A percentile compares a stretch with the other conserved stretches of the same genome.
Evolutionary conservation across 2,113 vertebrate genomes (phyloP).

Genomic region (Hydrolagus affinis): DNA sequence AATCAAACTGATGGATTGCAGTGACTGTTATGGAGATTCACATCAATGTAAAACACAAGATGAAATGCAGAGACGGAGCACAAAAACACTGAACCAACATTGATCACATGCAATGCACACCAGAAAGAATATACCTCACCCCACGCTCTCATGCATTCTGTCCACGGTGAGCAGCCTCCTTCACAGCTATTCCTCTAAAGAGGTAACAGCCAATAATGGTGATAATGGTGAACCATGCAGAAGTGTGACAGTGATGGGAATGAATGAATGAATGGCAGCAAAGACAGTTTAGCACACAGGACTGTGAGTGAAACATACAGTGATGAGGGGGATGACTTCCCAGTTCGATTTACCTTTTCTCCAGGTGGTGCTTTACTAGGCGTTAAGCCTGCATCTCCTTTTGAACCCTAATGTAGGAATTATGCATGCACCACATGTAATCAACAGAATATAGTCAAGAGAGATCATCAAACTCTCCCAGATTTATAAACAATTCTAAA

Average conservation of each 20-base stretch:
- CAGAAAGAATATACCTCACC: not conserved
- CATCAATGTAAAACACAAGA: not conserved
- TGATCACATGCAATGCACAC: not conserved
- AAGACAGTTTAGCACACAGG: not conserved
- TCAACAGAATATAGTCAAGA: constrained; percentile 32
- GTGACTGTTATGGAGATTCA: not conserved
- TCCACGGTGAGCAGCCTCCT: not conserved
- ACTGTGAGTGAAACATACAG: not conserved
- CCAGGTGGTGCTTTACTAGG: constrained; percentile 73
- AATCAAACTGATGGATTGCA: not conserved
- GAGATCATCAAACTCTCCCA: not conserved
- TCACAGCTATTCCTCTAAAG: not conserved
- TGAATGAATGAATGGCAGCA: not conserved
- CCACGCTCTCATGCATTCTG: not conserved
- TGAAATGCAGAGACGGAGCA: not conserved
- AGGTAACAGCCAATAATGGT: too few species aligned
- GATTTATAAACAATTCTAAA: not conserved
- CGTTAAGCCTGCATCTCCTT: constrained; percentile 86
- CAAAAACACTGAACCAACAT: not conserved
- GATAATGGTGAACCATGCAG: not conserved
- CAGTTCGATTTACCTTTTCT: constrained; percentile 65
- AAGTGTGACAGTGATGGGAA: not conserved
- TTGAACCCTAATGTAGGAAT: constrained; percentile 64
- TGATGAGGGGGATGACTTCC: constrained; percentile 11
- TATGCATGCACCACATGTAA: constrained; percentile 30